phyloP scores from a whole-genome alignment of 2,888 invertebrate species.

The Cinara cedri region DNA sequence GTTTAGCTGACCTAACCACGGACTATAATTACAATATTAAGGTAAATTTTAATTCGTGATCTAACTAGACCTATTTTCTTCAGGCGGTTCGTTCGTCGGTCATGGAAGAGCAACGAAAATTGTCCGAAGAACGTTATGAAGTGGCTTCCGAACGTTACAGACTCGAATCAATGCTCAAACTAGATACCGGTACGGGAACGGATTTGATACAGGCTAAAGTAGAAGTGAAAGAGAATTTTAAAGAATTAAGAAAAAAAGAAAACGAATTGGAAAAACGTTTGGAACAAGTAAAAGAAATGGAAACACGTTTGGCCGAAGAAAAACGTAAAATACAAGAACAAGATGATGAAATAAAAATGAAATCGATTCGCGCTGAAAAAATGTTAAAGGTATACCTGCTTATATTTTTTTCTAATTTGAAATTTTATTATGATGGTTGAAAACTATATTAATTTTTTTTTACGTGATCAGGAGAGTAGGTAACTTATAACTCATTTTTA shows the following conservation, averaged over 20 bases:
- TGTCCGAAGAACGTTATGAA: slow-evolving; percentile 51
- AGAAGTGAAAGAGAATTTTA: slow-evolving; percentile 37
- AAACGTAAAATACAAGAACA: slow-evolving; percentile 22
- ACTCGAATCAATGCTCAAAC: slow-evolving; percentile 44
- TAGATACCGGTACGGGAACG: slow-evolving; percentile 18
- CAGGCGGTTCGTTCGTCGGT: slow-evolving; percentile 41
- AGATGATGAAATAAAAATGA: slow-evolving; percentile 48
- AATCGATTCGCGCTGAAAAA: slow-evolving; percentile 47
- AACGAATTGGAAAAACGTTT: slow-evolving; percentile 43
- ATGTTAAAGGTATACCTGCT: slow-evolving; percentile 21
- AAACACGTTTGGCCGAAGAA: slow-evolving; percentile 34
- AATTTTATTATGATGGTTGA: too few relatives aligned
- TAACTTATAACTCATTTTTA: too few relatives aligned
- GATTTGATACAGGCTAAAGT: slow-evolving; percentile 36
- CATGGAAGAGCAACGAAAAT: slow-evolving; percentile 47
- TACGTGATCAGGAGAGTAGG: too few relatives aligned
- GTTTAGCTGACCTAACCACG: too few relatives aligned
- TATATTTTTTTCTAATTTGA: not conserved
- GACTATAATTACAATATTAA: too few relatives aligned
- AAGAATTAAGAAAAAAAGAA: slow-evolving; percentile 36
- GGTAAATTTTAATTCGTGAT: not conserved
- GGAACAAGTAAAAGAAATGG: slow-evolving; percentile 36
- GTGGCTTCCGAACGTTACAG: slow-evolving; percentile 43
- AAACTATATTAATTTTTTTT: too few relatives aligned
- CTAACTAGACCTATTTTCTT: too few relatives aligned